A percentile compares a stretch with the other conserved stretches of the same genome.
These are phyloP conservation scores for Bruchidius siliquastri DNA, from an alignment of 2,888 invertebrate genomes.

Conservation along the genomic window DNA sequence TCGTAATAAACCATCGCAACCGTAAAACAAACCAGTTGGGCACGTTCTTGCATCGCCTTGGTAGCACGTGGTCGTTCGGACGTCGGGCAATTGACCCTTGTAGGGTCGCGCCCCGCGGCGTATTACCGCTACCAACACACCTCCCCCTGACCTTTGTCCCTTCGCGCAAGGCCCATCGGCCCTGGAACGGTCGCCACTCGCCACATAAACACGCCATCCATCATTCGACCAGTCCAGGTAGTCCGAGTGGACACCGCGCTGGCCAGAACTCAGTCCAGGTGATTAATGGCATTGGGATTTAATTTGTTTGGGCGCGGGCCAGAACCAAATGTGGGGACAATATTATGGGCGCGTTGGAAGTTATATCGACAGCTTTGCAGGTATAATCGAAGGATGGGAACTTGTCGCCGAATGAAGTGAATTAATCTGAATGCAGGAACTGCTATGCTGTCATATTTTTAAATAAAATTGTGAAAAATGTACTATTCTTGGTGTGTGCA, in stretches of 20 bases:
- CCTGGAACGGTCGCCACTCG: slow-evolving; percentile 40
- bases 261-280: not conserved
- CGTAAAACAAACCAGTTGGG: not conserved
- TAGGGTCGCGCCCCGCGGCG: slow-evolving; percentile 43
- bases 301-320: slow-evolving; percentile 4
- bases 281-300: slow-evolving; percentile 2
- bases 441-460: too few species aligned
- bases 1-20: too few species aligned
- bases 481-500: too few species aligned
- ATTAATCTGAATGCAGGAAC: too few species aligned
- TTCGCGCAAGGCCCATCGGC: not conserved
- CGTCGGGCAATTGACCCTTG: slow-evolving; percentile 45
- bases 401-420: too few species aligned
- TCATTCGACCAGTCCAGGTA: slow-evolving; percentile 28
- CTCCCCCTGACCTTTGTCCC: slow-evolving; percentile 49
- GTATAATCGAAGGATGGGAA: too few species aligned
- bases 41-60: not conserved
- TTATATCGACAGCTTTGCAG: too few species aligned
- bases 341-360: not conserved
- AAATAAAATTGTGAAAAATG: too few species aligned
- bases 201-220: slow-evolving; percentile 49
- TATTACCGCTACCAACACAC: slow-evolving; percentile 47
- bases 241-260: not conserved
- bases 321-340: not conserved
- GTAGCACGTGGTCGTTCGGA: slow-evolving; percentile 1